A percentile compares a stretch with the other conserved stretches of the same genome.
phyloP scores from a whole-genome alignment of 2,797 vertebrate species.

The Arnoldichthys spilopterus region DNA sequence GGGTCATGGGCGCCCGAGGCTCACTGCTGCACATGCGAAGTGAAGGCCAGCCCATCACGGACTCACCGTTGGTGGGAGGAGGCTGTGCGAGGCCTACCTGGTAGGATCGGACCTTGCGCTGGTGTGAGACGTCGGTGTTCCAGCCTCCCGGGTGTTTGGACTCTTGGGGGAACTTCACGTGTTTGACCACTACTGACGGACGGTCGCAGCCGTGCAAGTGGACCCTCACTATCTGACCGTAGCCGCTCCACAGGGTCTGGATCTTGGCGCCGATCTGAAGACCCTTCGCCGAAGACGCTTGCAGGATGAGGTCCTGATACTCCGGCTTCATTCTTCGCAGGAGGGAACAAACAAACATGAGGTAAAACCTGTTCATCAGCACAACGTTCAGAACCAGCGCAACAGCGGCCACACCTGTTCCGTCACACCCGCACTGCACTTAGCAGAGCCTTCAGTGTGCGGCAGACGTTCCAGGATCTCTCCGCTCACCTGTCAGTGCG shows the following conservation, averaged over 20 bases:
- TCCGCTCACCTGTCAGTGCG: no score
- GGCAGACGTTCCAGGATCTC: no score
- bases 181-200: conserved; percentile 77
- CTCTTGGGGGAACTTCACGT: conserved; percentile 72
- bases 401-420: no score
- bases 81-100: conserved; percentile 48
- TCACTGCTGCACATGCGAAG: no score
- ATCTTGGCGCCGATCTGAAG: conserved; percentile 69
- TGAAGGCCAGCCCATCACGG: no score
- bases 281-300: conserved; percentile 69
- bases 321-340: conserved; percentile 72
- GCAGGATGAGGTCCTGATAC: conserved; percentile 72
- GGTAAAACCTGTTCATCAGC: not conserved
- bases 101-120: conserved; percentile 78
- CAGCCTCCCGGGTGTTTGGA: conserved; percentile 65
- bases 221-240: conserved; percentile 77
- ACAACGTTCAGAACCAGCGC: not conserved
- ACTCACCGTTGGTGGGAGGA: no score
- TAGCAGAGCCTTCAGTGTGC: no score
- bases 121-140: conserved; percentile 75
- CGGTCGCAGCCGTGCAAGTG: conserved; percentile 72
- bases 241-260: conserved; percentile 81
- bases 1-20: no score
- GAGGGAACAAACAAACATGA: not conserved
- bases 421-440: no score